A percentile compares a stretch with the other conserved stretches of the same genome.
Conservation (phyloP, 2,113 vertebrate species). For the Rhineura floridana region DNA sequence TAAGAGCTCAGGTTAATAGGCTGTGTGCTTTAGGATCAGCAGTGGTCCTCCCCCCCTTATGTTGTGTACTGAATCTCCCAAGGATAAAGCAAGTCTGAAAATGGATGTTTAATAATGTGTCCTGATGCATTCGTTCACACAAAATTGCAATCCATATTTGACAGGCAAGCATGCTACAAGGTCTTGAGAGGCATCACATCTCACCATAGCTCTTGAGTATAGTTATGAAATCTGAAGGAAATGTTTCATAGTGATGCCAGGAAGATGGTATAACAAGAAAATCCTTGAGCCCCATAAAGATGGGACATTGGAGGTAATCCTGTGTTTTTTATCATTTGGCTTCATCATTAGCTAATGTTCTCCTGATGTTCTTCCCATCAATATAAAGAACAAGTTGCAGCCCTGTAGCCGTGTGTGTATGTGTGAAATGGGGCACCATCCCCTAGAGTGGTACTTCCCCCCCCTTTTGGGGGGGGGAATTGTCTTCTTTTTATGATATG, state of each 20-base stretch:
- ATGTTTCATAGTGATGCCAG: neutral
- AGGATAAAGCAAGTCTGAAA: conserved; percentile 49
- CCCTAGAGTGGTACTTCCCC: too few species aligned
- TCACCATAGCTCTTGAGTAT: neutral
- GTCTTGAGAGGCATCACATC: neutral
- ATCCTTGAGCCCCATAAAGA: neutral
- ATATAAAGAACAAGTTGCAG: too few species aligned
- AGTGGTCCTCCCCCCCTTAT: conserved; percentile 33
- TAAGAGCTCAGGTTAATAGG: conserved; percentile 40
- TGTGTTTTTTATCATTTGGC: neutral
- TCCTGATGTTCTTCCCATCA: too few species aligned
- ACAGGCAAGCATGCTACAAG: conserved; percentile 9
- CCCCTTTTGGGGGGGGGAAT: too few species aligned
- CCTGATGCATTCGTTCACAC: conserved; percentile 37
- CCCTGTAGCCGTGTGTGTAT: too few species aligned
- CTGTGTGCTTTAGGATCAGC: conserved; percentile 39
- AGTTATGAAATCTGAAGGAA: neutral
- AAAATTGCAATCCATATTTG: conserved; percentile 41
- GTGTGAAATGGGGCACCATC: too few species aligned
- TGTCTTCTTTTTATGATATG: too few species aligned
- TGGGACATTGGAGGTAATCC: neutral
- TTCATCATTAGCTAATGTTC: too few species aligned
- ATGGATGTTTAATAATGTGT: conserved; percentile 56
- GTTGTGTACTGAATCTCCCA: conserved; percentile 26
- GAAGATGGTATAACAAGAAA: neutral